A percentile compares a stretch with the other conserved stretches of the same genome.
Evolutionary conservation across 1,140 invertebrate genomes (phyloP).

Genomic region (Onthophagus taurus): DNA sequence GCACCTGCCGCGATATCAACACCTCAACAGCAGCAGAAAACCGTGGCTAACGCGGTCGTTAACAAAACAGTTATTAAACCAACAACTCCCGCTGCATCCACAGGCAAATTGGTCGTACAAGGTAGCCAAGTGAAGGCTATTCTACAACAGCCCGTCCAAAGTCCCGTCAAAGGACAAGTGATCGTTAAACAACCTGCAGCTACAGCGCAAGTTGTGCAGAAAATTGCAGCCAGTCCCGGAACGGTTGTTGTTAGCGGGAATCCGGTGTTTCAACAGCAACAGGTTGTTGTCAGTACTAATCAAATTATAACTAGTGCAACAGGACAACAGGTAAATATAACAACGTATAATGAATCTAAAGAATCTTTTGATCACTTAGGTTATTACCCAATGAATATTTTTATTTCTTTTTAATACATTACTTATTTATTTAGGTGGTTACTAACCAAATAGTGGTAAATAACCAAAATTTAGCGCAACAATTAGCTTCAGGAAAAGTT

Average conservation of each 20-base stretch:
- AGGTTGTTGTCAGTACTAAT: conserved; percentile 31
- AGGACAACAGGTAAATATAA: conserved; percentile 27
- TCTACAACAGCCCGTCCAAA: conserved; percentile 16
- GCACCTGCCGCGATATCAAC: conserved; percentile 22
- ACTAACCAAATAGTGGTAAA: conserved; percentile 64
- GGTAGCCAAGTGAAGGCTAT: conserved; percentile 24
- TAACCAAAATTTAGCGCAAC: conserved; percentile 62
- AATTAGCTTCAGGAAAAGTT: conserved; percentile 66
- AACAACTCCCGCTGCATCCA: conserved; percentile 19
- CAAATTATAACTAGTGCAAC: conserved; percentile 27
- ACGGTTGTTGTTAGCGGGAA: conserved; percentile 25
- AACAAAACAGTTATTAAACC: conserved; percentile 21
- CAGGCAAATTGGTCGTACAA: conserved; percentile 32
- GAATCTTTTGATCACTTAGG: too few species aligned
- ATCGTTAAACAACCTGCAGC: conserved; percentile 19
- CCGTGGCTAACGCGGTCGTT: conserved; percentile 28
- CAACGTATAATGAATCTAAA: too few species aligned
- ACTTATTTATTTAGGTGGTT: conserved; percentile 46
- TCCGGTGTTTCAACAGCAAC: conserved; percentile 26
- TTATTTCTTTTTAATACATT: conserved; percentile 13
- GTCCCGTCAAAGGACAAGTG: conserved; percentile 19
- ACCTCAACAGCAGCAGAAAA: conserved; percentile 26
- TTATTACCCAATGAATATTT: conserved; percentile 11
- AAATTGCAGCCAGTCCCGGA: conserved; percentile 17
- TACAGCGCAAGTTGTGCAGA: conserved; percentile 23